Percentiles rank a stretch among this genome's conserved stretches.
These are phyloP conservation scores for Coenonympha glycerion DNA, from an alignment of 2,888 invertebrate genomes.

Conservation along the genomic window DNA sequence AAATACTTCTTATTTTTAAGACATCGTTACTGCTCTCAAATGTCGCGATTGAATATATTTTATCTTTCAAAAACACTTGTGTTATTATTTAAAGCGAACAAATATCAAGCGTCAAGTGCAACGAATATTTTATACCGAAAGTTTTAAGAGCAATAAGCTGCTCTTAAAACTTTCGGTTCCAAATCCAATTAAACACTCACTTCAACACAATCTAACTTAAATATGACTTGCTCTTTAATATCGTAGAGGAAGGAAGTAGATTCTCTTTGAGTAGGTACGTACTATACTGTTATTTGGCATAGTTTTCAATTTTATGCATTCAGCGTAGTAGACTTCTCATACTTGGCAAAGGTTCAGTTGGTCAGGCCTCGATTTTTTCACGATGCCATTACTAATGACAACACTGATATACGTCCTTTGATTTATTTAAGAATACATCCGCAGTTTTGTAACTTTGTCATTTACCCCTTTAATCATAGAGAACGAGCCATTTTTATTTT, in stretches of 20 bases:
- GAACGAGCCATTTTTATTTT: no score
- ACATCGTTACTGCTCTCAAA: no score
- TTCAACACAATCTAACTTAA: background rate
- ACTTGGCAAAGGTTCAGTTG: slow-evolving; percentile 21
- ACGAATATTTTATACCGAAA: background rate
- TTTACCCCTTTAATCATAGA: no score
- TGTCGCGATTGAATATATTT: no score
- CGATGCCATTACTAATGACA: slow-evolving; percentile 7
- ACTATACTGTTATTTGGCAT: slow-evolving; percentile 27
- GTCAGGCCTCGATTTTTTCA: slow-evolving; percentile 14
- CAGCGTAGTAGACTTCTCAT: slow-evolving; percentile 7
- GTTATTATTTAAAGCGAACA: background rate
- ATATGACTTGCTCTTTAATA: slow-evolving; percentile 7
- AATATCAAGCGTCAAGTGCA: background rate
- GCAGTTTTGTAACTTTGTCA: background rate
- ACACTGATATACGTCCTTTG: background rate
- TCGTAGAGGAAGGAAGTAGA: slow-evolving; percentile 26
- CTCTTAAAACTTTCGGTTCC: no score
- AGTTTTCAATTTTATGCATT: slow-evolving; percentile 25
- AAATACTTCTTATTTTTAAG: no score
- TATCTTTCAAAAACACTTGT: background rate
- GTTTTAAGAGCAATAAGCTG: background rate
- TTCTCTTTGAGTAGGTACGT: slow-evolving; percentile 22
- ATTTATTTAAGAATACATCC: slow-evolving; percentile 9
- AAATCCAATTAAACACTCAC: slow-evolving; percentile 20